Base-by-base conservation (phyloP, 2,113 vertebrate genomes). In the Trochalopteron elliotii region DNA sequence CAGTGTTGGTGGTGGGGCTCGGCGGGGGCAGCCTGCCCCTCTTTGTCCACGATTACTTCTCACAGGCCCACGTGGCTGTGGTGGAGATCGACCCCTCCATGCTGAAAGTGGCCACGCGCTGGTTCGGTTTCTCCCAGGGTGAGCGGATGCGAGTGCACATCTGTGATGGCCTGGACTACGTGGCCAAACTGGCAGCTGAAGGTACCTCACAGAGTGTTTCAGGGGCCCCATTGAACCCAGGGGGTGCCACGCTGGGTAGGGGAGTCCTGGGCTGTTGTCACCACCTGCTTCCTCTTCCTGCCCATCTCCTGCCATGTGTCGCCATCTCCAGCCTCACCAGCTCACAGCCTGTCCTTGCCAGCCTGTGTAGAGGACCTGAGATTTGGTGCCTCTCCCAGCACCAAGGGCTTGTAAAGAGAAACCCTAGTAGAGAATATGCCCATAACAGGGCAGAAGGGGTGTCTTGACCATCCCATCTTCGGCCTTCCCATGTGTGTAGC, bases 1-100 rank as follows among this genome's bases (percentile, higher is more conserved):
- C 98, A 0, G 94, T 99, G 94, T 95, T 99, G 83, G 97, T 99
- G 87, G 98, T 99, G 56, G 99, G 99, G 30, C 98, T 99, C 1
- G 99, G 99, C 0, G 99, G 99, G 7, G 99, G 99, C 90, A 99
- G 99, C 70, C 98, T 99, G 76, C 98, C 99, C 21, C 98, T 99
- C 97, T 99, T 99, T 44, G 61, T 99, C 71, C 98, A 99, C 0
- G 99, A 99, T 94, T 99, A 99, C 95, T 98, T 99, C 89, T 98
- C 97, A 0, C 85, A 90, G 77, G 97, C 98, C 49, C 71, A 1
- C 0, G 87, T 99, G 3, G 98, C 99, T 3, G 99, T 99, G 40
- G 98, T 99, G 81, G 99, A 99, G 95, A 98, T 99, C 0, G 99
- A 99, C 89, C 98, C 99, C 4, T 98, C 94, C 31, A 98, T 99